Evolutionary conservation across 1,140 invertebrate species (phyloP).

Genomic region (Penaeus japonicus): DNA sequence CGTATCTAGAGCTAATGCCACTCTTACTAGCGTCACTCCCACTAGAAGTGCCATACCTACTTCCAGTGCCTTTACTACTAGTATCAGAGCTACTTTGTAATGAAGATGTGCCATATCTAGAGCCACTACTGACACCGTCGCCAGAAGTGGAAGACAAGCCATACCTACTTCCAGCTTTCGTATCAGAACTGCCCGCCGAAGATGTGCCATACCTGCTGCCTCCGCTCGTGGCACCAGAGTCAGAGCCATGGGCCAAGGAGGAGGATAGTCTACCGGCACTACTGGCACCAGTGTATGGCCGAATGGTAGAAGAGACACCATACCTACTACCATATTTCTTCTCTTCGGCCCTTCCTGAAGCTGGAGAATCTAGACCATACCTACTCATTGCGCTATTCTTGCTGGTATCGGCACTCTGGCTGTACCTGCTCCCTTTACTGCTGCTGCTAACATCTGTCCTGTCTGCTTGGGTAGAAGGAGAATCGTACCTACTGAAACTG

Average conservation of each 20-base stretch:
- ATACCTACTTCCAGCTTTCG: background rate
- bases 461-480: background rate
- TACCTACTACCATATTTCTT: background rate
- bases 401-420: background rate
- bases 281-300: background rate
- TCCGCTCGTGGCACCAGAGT: background rate
- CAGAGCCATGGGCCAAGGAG: too few relatives aligned
- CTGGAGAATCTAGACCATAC: too few relatives aligned
- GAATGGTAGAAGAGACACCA: background rate
- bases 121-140: background rate
- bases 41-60: background rate
- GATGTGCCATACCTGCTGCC: background rate
- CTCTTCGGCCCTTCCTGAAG: background rate
- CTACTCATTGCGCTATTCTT: background rate
- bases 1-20: background rate
- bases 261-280: too few relatives aligned
- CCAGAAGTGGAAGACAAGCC: background rate
- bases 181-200: background rate
- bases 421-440: background rate
- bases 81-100: background rate
- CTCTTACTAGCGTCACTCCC: background rate
- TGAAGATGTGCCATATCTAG: background rate
- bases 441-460: background rate
- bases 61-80: background rate
- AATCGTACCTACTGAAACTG: background rate